Evolutionary conservation across 2,888 invertebrate species (phyloP), one percentile per base, ranked within the genome.

Genomic region (Caradrina clavipalpis): DNA sequence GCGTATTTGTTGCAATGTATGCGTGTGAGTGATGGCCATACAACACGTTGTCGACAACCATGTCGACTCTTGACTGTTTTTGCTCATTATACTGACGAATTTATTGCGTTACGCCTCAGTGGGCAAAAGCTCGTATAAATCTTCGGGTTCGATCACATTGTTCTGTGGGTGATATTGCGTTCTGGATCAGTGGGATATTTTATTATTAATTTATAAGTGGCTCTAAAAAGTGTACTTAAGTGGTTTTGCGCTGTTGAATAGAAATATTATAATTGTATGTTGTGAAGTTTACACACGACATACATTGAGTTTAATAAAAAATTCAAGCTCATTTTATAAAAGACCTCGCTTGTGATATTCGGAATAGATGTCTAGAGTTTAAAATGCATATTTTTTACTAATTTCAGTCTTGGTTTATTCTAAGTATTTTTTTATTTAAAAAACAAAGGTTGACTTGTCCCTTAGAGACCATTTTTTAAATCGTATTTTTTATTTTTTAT

Each of bases 61-160:
- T 60, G 64, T 78, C 65, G 54, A 57, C 63, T 31, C 65, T 31
- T 51, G 26, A 50, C 42, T 49, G 81, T 79, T 79, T 77, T 79
- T 81, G 69, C 78, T 69, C 53, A 59, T 69, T 78, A 81, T 62
- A 54, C 56, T 67, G 64, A 67, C 67, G 69, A 79, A 73, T 79
- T 73, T 79, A 81, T 79, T 78, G 64, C 69, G 56, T 21, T 55
- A 39, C 54, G 58, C 74, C 50, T 69, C 78, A 81, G 58, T 73
- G 69, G 47, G 7, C 51, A 59, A 58, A 66, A 72, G 49, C 47
- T 65, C 31, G 45, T 66, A 59, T 66, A 57, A 66, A 61, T 64
- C 65, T 59, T 63, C 60, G 54, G 65, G 62, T 61, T 61, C 69
- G 42, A 70, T 47, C 64, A 56, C 69, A 67, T 64, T 69, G 69